phyloP scores from a whole-genome alignment of 2,797 vertebrate genomes.

The Rhinoraja longicauda region DNA sequence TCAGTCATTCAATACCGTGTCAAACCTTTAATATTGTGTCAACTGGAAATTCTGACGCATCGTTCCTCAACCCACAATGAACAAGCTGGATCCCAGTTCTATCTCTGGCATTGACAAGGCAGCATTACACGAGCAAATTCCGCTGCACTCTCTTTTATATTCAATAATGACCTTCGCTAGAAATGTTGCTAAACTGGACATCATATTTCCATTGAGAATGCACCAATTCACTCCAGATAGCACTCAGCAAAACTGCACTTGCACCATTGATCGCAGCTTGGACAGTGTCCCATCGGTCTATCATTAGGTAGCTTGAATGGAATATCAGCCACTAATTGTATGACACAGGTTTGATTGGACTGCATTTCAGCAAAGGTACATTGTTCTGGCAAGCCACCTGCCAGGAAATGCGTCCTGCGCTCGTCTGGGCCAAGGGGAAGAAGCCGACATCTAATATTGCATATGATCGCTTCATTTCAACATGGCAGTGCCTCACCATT shows the following conservation, averaged over 20 bases:
- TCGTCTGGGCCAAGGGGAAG: background rate
- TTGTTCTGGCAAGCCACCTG: background rate
- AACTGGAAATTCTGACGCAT: background rate
- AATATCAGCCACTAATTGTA: background rate
- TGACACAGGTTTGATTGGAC: background rate
- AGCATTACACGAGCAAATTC: background rate
- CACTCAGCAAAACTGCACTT: slow-evolving; percentile 8
- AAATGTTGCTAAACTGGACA: background rate
- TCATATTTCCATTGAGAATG: background rate
- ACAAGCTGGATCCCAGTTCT: background rate
- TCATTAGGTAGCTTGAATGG: background rate
- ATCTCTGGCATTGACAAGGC: background rate
- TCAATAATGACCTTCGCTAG: background rate
- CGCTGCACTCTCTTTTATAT: background rate
- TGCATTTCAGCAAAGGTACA: background rate
- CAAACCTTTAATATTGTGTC: background rate
- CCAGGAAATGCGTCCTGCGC: background rate
- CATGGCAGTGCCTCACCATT: background rate
- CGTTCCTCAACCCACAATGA: background rate
- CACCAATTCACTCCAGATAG: background rate
- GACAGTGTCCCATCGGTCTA: background rate
- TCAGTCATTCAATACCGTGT: background rate
- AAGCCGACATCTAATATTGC: background rate
- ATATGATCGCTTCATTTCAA: background rate
- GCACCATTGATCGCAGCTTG: background rate